phyloP scores from a whole-genome alignment of 1,140 invertebrate species.

The Drosophila pseudoobscura region DNA sequence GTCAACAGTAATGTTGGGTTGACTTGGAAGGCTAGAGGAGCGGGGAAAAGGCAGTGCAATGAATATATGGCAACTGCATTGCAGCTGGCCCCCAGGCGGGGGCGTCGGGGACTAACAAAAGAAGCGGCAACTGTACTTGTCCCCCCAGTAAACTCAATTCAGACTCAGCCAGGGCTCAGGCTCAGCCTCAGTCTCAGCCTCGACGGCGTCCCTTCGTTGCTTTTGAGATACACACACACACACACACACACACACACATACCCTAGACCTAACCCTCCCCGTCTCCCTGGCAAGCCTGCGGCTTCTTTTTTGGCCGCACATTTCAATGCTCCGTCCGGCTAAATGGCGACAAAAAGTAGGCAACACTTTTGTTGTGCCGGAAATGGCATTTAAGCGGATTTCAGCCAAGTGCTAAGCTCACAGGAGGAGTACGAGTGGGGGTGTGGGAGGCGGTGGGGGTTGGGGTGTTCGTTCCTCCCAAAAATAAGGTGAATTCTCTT shows the following conservation, averaged over 20 bases:
- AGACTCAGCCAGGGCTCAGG: conserved; percentile 11
- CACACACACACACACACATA: too few relatives aligned
- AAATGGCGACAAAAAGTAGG: conserved; percentile 38
- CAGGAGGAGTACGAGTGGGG: background rate
- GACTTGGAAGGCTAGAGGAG: background rate
- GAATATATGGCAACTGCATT: conserved; percentile 76
- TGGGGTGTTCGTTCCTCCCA: too few relatives aligned
- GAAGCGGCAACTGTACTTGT: conserved; percentile 46
- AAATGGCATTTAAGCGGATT: conserved; percentile 78
- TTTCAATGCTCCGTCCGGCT: conserved; percentile 35
- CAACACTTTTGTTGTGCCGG: conserved; percentile 49
- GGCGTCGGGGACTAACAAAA: conserved; percentile 33
- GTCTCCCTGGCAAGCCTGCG: conserved; percentile 8
- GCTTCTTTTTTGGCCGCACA: conserved; percentile 25
- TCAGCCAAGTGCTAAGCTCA: conserved; percentile 35
- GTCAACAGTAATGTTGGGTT: conserved; percentile 35
- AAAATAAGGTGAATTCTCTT: background rate
- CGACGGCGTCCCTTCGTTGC: background rate
- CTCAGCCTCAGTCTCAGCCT: conserved; percentile 3
- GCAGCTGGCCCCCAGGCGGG: conserved; percentile 47
- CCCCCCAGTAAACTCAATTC: conserved; percentile 47
- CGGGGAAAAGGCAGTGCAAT: conserved; percentile 12
- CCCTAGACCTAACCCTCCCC: background rate
- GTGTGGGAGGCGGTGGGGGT: background rate
- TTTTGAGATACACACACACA: conserved; percentile 13